Conservation (phyloP, 2,888 invertebrate species). For the Drosophila planitibia region DNA sequence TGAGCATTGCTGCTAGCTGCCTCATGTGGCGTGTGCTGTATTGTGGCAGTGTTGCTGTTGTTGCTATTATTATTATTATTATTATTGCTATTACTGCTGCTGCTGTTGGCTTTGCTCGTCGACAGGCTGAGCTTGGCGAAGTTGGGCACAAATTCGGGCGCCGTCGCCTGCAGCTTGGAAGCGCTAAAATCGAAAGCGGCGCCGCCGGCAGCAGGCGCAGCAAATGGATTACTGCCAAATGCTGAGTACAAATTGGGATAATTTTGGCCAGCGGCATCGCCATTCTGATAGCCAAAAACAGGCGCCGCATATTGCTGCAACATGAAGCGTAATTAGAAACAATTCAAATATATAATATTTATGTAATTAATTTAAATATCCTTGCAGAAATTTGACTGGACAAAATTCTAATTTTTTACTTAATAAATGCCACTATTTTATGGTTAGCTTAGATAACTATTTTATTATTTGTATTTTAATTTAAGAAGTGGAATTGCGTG, state of each 20-base stretch:
- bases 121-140: constrained; percentile 76
- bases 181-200: constrained; percentile 69
- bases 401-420: not conserved
- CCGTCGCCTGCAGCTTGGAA: constrained; percentile 83
- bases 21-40: constrained; percentile 13
- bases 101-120: constrained; percentile 3
- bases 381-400: not conserved
- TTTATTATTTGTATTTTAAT: not conserved
- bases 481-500: not conserved
- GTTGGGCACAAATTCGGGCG: constrained; percentile 84
- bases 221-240: constrained; percentile 77
- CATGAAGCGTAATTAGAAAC: not conserved
- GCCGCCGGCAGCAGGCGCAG: constrained; percentile 28
- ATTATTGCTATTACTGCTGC: constrained; percentile 27
- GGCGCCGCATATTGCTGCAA: constrained; percentile 39
- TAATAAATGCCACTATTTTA: not conserved
- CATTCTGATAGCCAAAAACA: constrained; percentile 46
- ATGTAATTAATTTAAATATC: not conserved
- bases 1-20: constrained; percentile 15
- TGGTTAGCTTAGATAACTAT: not conserved
- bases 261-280: constrained; percentile 21
- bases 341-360: not conserved
- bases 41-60: constrained; percentile 66
- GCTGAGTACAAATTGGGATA: constrained; percentile 58
- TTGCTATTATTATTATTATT: constrained; percentile 35